Conservation (phyloP, 2,113 vertebrate genomes). For the Cynoglossus semilaevis region DNA sequence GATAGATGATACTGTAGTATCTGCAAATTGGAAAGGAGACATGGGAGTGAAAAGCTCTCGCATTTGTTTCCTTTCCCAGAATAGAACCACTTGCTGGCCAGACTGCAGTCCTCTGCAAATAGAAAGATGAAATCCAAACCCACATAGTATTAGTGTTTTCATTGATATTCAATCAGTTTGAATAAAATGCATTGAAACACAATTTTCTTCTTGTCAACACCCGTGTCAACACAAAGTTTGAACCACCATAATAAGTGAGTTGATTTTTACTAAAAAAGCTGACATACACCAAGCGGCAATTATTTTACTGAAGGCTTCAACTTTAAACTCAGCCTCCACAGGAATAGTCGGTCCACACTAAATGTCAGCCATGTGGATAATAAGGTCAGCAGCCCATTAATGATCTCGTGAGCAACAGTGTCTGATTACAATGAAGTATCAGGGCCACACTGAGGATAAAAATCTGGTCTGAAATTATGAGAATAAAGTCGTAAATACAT, state of each 20-base stretch:
- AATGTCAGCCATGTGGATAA: slow-evolving; percentile 52
- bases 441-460: too few relatives aligned
- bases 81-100: slow-evolving; percentile 36
- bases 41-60: slow-evolving; percentile 15
- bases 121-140: slow-evolving; percentile 37
- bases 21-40: slow-evolving; percentile 36
- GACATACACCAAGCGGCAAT: slow-evolving; percentile 4
- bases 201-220: background rate
- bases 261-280: background rate
- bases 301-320: slow-evolving; percentile 21
- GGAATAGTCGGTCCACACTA: slow-evolving; percentile 60
- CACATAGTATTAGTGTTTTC: slow-evolving; percentile 23
- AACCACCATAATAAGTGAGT: background rate
- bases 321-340: slow-evolving; percentile 39
- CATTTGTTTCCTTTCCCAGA: slow-evolving; percentile 57
- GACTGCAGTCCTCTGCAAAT: slow-evolving; percentile 26
- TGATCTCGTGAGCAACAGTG: slow-evolving; percentile 28
- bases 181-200: background rate
- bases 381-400: slow-evolving; percentile 49
- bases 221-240: background rate
- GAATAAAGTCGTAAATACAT: too few relatives aligned
- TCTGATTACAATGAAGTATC: too few relatives aligned
- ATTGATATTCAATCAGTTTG: slow-evolving; percentile 3
- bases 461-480: background rate
- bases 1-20: slow-evolving; percentile 6